Conservation (phyloP, 2,888 invertebrate species). For the Cantharis nigra region DNA sequence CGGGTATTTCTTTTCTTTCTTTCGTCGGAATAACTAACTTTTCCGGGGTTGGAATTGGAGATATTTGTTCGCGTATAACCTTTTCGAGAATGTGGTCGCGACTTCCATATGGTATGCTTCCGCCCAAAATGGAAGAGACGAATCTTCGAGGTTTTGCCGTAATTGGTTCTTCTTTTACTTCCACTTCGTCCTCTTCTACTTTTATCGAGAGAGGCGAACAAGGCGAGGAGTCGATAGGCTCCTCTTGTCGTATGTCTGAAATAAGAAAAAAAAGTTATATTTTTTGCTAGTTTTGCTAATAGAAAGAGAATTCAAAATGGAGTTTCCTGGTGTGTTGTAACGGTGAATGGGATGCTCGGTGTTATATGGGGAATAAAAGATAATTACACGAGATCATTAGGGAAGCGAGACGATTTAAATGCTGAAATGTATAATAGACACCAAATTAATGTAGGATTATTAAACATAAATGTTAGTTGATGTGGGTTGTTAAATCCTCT, state of each 20-base stretch:
- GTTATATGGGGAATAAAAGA: neutral
- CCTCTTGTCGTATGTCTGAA: neutral
- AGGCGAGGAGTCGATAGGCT: neutral
- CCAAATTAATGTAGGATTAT: neutral
- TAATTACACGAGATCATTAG: neutral
- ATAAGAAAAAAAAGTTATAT: neutral
- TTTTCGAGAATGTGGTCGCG: slow-evolving; percentile 78
- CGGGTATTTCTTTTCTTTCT: slow-evolving; percentile 64
- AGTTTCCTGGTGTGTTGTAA: neutral
- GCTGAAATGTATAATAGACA: neutral
- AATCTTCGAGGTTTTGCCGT: slow-evolving; percentile 63
- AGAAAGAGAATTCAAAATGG: neutral
- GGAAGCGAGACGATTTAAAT: neutral
- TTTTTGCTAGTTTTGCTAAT: neutral
- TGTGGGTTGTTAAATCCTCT: slow-evolving; percentile 35
- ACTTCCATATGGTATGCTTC: slow-evolving; percentile 82
- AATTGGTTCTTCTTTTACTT: neutral
- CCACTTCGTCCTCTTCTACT: neutral
- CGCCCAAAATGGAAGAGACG: slow-evolving; percentile 80
- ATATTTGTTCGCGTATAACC: slow-evolving; percentile 81
- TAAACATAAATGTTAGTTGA: slow-evolving; percentile 4
- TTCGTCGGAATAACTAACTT: slow-evolving; percentile 66
- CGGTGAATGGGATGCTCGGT: neutral
- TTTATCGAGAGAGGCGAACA: neutral
- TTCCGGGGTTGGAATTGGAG: slow-evolving; percentile 62